phyloP scores from a whole-genome alignment of 2,113 vertebrate genomes.

The Cheilinus undulatus region DNA sequence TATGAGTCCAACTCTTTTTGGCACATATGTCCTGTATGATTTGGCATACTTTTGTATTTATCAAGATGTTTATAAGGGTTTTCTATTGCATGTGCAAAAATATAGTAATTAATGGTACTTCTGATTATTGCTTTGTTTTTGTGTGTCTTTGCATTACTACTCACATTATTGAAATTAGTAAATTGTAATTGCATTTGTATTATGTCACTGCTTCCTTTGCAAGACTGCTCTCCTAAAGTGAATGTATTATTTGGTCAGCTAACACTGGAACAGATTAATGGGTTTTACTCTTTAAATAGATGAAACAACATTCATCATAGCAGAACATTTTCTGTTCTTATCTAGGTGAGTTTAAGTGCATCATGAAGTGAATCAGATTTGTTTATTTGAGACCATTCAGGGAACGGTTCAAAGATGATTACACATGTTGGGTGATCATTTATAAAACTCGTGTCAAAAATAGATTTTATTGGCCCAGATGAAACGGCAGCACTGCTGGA shows the following conservation, averaged over 20 bases:
- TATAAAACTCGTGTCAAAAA: conserved; percentile 21
- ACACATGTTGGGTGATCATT: conserved; percentile 21
- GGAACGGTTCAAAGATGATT: conserved; percentile 14
- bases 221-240: background rate
- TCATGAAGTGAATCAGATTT: background rate
- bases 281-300: background rate
- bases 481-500: background rate
- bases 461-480: conserved; percentile 29
- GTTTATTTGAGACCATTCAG: background rate
- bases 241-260: background rate
- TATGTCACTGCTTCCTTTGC: background rate
- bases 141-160: too few relatives aligned
- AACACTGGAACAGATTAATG: background rate
- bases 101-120: too few relatives aligned
- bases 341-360: background rate
- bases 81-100: too few relatives aligned
- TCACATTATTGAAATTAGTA: too few relatives aligned
- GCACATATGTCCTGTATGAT: too few relatives aligned
- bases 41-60: too few relatives aligned
- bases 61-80: too few relatives aligned
- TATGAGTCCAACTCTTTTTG: too few relatives aligned
- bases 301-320: background rate
- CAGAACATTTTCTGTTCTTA: background rate
- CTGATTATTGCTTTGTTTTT: too few relatives aligned
- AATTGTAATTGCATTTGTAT: background rate